These are phyloP conservation scores for Drosophila grimshawi DNA, from an alignment of 1,140 invertebrate species.

Conservation along the genomic window DNA sequence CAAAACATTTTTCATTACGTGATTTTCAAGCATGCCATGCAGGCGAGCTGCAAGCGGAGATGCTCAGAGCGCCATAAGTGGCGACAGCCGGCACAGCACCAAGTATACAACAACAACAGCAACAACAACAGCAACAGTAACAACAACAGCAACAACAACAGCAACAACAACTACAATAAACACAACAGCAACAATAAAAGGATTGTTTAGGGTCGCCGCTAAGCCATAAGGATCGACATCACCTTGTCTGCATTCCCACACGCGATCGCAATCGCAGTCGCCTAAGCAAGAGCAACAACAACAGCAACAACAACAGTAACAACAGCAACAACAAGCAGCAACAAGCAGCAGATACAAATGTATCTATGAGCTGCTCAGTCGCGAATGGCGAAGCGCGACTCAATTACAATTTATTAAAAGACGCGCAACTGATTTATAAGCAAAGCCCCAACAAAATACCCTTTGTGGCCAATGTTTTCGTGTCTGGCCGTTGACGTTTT, in stretches of 20 bases:
- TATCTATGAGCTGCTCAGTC: constrained; percentile 74
- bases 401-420: constrained; percentile 83
- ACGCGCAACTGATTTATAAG: constrained; percentile 80
- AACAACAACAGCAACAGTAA: constrained; percentile 47
- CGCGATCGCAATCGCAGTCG: constrained; percentile 62
- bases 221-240: constrained; percentile 69
- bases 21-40: constrained; percentile 73
- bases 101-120: constrained; percentile 67
- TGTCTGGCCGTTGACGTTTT: constrained; percentile 68
- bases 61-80: constrained; percentile 56
- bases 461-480: constrained; percentile 57
- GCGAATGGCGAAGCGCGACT: constrained; percentile 77
- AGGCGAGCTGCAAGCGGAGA: constrained; percentile 2
- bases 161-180: constrained; percentile 12
- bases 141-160: constrained; percentile 49
- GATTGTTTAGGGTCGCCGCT: constrained; percentile 65
- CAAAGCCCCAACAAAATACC: constrained; percentile 30
- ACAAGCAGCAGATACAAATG: constrained; percentile 62
- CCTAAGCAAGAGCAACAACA: constrained; percentile 26
- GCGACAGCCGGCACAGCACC: constrained; percentile 80
- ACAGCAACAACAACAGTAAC: constrained; percentile 29
- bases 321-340: constrained; percentile 27
- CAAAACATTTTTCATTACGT: constrained; percentile 82
- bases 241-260: constrained; percentile 73
- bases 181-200: constrained; percentile 4